phyloP scores from a whole-genome alignment of 2,797 vertebrate species.

The Eleutherodactylus coqui region DNA sequence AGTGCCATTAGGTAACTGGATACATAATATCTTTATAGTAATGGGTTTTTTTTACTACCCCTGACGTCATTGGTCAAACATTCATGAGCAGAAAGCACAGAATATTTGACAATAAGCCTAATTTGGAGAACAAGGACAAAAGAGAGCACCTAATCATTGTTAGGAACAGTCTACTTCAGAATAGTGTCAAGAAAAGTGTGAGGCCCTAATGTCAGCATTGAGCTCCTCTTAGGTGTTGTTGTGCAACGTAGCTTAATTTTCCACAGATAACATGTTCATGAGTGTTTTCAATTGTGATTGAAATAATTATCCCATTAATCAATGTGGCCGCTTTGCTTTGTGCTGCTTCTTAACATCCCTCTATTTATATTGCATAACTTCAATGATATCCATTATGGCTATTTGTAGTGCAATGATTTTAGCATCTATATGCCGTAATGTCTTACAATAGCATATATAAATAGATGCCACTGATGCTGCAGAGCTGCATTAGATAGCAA shows the following conservation, averaged over 20 bases:
- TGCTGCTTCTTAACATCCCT: background rate
- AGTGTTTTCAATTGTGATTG: background rate
- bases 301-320: background rate
- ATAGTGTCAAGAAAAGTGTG: background rate
- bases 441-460: background rate
- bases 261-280: background rate
- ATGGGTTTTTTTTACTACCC: too few relatives aligned
- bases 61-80: background rate
- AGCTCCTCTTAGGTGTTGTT: too few relatives aligned
- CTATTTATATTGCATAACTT: background rate
- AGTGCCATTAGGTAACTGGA: too few relatives aligned
- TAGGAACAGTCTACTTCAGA: background rate
- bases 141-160: background rate
- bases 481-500: background rate
- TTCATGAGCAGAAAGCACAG: background rate
- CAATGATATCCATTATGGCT: background rate
- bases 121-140: background rate
- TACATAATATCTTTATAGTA: too few relatives aligned
- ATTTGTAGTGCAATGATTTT: constrained; percentile 5
- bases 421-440: background rate
- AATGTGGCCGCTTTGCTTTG: background rate
- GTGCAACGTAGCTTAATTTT: background rate
- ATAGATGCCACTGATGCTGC: background rate
- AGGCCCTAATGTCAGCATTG: too few relatives aligned
- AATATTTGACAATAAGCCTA: background rate